Base-by-base conservation (phyloP, 2,113 vertebrate genomes). In the Mesoclemmys tuberculata region DNA sequence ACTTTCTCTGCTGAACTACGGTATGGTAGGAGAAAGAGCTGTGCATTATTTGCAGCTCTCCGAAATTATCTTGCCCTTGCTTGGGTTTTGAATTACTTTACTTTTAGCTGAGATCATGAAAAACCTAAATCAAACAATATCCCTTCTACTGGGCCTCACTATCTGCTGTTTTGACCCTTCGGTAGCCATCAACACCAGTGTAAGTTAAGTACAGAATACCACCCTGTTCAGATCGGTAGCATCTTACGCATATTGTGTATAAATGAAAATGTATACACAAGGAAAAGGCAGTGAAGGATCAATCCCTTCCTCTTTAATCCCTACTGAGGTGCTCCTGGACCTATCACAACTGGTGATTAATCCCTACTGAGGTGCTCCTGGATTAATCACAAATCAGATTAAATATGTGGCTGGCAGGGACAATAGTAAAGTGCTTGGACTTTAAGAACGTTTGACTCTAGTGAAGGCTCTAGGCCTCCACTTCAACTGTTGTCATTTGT, bases 1-100 rank as follows among this genome's bases (percentile, higher is more conserved):
- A 88, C 10, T 5, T 35, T 85, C 71, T 89, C 90, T 92, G 56
- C 88, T 95, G 93, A 94, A 80, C 91, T 90, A 74, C 80, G 84
- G 81, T 92, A 94, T 95, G 85, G 29, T 71, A 26, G 3, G 27
- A 3, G 41, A 44, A 89, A 94, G 78, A 87, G 55, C 18, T 93
- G 51, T 8, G 78, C 3, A 5, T 19, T 89, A 4, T 78, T 82
- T 93, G 54, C 8, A 83, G 11, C 2, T 85, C 49, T 85, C 84
- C 71, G 51, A 79, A 85, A 90, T 56, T 82, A 81, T 38, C 26
- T 80, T 90, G 46, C 80, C 61, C 21, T 22, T 10, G n/a, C 68
- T 71, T 71, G 35, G n/a, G 19, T 21, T 21, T 29, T 71, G 56
- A 27, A 31, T 38, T 19, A 38, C 19, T 71, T 38, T 5, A 46